Conservation (phyloP, 2,797 vertebrate species). For the Gambusia yucatana region DNA sequence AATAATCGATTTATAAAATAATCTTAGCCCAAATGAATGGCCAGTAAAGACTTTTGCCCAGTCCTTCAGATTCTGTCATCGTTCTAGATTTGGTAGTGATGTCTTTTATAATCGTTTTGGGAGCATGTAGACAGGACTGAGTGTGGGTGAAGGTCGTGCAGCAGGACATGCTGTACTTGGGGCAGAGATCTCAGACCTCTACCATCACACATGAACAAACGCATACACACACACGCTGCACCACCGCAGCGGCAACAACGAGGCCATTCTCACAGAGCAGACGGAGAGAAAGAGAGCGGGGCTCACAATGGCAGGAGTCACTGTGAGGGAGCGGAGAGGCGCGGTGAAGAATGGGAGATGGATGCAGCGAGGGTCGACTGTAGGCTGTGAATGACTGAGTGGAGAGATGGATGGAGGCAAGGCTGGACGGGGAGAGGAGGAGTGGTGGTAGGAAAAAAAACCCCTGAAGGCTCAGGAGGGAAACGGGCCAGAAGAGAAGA, state of each 20-base stretch:
- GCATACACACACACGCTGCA: slow-evolving; percentile 42
- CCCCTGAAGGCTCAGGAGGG: slow-evolving; percentile 63
- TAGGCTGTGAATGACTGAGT: slow-evolving; percentile 59
- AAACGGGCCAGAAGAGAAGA: slow-evolving; percentile 49
- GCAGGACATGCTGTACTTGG: slow-evolving; percentile 47
- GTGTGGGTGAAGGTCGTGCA: slow-evolving; percentile 48
- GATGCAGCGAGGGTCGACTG: slow-evolving; percentile 47
- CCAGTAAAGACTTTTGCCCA: neutral
- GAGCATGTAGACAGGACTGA: slow-evolving; percentile 18
- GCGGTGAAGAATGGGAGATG: slow-evolving; percentile 47
- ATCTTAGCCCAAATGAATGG: neutral
- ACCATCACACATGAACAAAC: slow-evolving; percentile 34
- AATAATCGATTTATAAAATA: too few species aligned
- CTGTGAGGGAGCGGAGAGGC: slow-evolving; percentile 38
- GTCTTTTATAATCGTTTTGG: slow-evolving; percentile 1
- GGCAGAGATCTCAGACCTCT: slow-evolving; percentile 44
- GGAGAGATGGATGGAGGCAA: slow-evolving; percentile 55
- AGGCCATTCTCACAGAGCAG: slow-evolving; percentile 80
- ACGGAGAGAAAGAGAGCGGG: slow-evolving; percentile 71
- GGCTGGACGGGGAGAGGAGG: slow-evolving; percentile 51
- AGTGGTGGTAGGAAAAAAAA: slow-evolving; percentile 54
- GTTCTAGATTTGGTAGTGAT: neutral
- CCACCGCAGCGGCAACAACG: slow-evolving; percentile 74
- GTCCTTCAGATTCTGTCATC: neutral
- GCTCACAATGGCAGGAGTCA: slow-evolving; percentile 79